Base-by-base conservation (phyloP, 2,113 vertebrate species). In the Takifugu flavidus region DNA sequence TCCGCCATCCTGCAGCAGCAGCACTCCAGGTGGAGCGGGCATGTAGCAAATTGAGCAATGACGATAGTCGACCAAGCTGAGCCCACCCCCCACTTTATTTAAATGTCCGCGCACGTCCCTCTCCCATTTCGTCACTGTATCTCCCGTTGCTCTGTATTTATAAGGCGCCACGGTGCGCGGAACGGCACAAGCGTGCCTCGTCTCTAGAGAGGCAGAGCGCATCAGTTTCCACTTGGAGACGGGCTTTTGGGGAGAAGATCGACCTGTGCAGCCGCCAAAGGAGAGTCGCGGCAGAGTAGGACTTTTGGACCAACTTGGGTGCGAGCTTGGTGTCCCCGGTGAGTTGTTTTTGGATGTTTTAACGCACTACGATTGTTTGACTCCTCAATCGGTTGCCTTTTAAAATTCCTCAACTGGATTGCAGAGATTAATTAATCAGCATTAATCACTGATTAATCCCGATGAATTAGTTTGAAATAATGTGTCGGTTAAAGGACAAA, bases 71-170 rank as follows among this genome's bases (percentile, higher is more conserved):
- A 75, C 82, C 85, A 80, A 89, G 86, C 66, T 84, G 82, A 90
- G 89, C 86, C 90, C 91, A 91, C 83, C 89, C 90, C 34, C 79
- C 90, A 83, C 82, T 91, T 91, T 79, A 90, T 92, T 90, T 88
- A 88, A 88, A 90, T 91, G 89, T 87, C 86, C 87, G 90, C 79
- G 83, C 77, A 81, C 89, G 86, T 83, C 83, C 87, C 83, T 83
- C 65, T 64, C 77, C 69, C 83, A 86, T 88, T 91, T 84, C 88
- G 79, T 83, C 83, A 84, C 80, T 39, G 82, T 53, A 80, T 79
- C 82, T 80, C 85, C 65, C 72, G 72, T 56, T 77, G 82, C 85
- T 80, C 76, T 78, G 84, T 89, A 87, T 91, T 89, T 88, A 90
- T 85, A 92, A 86, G 79, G 86, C 83, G 64, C 76, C 72, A 74